phyloP scores from a whole-genome alignment of 2,888 invertebrate species.

The Drosophila cognata region DNA sequence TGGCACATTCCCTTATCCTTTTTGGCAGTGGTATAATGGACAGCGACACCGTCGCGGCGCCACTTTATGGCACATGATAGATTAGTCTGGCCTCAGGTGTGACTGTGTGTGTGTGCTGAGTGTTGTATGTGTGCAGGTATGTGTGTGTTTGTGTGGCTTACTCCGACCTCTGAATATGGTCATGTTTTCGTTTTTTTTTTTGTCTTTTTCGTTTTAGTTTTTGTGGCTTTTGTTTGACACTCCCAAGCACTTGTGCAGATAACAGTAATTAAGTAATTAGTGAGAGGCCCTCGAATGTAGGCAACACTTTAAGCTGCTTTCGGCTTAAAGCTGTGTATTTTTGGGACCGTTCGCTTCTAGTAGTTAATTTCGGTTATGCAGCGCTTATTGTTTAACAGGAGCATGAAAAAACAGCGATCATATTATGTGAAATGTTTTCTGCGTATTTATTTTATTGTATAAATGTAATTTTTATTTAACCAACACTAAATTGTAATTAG shows the following conservation, averaged over 20 bases:
- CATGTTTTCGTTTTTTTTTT: conserved; percentile 28
- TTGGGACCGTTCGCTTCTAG: background rate
- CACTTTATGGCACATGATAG: conserved; percentile 81
- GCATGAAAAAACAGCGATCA: too few species aligned
- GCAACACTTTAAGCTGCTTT: conserved; percentile 56
- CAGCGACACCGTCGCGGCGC: conserved; percentile 46
- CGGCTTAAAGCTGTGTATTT: background rate
- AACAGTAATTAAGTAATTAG: conserved; percentile 75
- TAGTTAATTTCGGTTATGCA: too few species aligned
- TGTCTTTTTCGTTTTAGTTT: background rate
- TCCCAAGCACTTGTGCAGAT: conserved; percentile 31
- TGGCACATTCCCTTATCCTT: background rate
- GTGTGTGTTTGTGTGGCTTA: conserved; percentile 62
- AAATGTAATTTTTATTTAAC: background rate
- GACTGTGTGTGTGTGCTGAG: conserved; percentile 39
- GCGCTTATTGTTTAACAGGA: too few species aligned
- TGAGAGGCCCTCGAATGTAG: conserved; percentile 37
- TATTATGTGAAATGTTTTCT: too few species aligned
- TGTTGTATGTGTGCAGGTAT: conserved; percentile 63
- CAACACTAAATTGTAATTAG: background rate
- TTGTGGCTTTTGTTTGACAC: conserved; percentile 32
- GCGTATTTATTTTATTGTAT: background rate
- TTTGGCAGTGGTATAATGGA: conserved; percentile 39
- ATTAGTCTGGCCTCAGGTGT: conserved; percentile 78
- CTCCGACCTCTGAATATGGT: conserved; percentile 25